phyloP scores from a whole-genome alignment of 2,113 vertebrate species.

The Lagopus muta region DNA sequence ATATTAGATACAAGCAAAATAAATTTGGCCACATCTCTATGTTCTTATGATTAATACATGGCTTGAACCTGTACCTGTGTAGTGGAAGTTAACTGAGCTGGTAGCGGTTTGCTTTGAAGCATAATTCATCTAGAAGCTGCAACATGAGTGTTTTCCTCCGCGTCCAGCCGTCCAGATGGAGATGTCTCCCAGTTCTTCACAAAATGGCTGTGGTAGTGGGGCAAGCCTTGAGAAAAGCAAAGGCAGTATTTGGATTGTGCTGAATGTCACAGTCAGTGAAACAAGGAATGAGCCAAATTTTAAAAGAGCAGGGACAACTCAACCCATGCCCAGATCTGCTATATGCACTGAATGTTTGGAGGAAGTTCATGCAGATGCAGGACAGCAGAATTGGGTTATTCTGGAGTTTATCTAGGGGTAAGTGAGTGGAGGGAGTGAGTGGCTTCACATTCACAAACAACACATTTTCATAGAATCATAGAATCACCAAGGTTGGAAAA shows the following conservation, averaged over 20 bases:
- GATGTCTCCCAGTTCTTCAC: background rate
- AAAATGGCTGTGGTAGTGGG: background rate
- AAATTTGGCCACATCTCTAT: background rate
- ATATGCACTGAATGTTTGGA: background rate
- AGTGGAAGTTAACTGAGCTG: background rate
- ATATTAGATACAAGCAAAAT: background rate
- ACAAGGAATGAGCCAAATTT: background rate
- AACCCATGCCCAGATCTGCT: background rate
- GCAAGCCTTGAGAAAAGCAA: background rate
- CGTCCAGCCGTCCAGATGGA: background rate
- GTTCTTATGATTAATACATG: background rate
- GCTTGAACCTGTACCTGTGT: background rate
- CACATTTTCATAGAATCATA: background rate
- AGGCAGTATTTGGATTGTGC: background rate
- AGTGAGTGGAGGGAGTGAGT: background rate
- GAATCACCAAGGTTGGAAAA: no score
- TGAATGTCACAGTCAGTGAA: background rate
- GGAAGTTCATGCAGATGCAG: background rate
- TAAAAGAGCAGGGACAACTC: background rate
- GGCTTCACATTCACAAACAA: background rate
- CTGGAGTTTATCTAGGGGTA: background rate
- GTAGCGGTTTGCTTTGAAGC: background rate
- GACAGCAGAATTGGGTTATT: background rate
- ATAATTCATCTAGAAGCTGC: background rate
- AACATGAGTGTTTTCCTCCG: background rate